Evolutionary conservation across 2,888 invertebrate genomes (phyloP).

Genomic region (Drosophila pullipes): DNA sequence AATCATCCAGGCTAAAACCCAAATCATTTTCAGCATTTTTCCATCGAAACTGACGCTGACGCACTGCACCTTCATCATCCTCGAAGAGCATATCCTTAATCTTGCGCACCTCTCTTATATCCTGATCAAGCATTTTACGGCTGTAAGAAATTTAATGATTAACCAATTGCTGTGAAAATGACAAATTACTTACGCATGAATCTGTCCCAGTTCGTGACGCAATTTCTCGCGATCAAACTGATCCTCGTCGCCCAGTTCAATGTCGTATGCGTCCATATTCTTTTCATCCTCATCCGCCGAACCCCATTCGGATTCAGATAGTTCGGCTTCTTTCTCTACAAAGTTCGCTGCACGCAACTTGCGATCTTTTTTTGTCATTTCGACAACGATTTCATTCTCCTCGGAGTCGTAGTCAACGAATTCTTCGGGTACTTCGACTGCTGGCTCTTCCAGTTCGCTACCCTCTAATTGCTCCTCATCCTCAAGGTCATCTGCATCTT

Average conservation of each 20-base stretch:
- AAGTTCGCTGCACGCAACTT: conserved; percentile 88
- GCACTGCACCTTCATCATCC: conserved; percentile 92
- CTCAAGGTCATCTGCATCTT: conserved; percentile 58
- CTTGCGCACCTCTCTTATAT: conserved; percentile 93
- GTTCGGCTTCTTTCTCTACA: conserved; percentile 95
- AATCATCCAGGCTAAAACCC: conserved; percentile 79
- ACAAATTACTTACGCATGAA: conserved; percentile 90
- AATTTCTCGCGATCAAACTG: conserved; percentile 92
- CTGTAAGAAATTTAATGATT: conserved; percentile 83
- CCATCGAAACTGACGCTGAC: conserved; percentile 94
- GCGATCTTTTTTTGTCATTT: conserved; percentile 83
- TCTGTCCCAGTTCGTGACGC: conserved; percentile 91
- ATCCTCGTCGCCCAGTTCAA: conserved; percentile 94
- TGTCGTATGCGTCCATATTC: conserved; percentile 91
- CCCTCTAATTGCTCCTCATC: conserved; percentile 52
- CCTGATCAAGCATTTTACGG: conserved; percentile 94
- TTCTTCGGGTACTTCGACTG: conserved; percentile 84
- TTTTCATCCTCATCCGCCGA: conserved; percentile 95
- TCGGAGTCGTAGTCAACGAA: conserved; percentile 93
- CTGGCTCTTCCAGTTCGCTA: conserved; percentile 81
- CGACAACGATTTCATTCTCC: conserved; percentile 90
- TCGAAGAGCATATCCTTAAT: conserved; percentile 95
- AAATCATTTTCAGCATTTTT: conserved; percentile 89
- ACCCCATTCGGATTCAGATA: conserved; percentile 96
- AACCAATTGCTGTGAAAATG: neutral